Conservation (phyloP, 2,797 vertebrate species). For the Antrozous pallidus region DNA sequence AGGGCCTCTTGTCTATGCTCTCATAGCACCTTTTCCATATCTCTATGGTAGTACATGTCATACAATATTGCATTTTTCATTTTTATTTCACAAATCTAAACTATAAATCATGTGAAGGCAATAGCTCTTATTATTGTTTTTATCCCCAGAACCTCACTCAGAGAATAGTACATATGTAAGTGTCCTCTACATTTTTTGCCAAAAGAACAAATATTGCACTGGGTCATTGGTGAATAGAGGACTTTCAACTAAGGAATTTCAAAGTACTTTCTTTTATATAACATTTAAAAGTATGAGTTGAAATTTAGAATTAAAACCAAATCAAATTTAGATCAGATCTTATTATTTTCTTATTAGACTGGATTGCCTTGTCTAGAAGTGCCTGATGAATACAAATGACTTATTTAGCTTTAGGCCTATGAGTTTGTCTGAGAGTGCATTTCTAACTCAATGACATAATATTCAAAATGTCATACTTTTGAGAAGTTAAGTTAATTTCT, state of each 20-base stretch:
- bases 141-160: neutral
- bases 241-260: neutral
- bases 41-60: neutral
- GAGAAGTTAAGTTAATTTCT: neutral
- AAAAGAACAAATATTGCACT: neutral
- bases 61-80: neutral
- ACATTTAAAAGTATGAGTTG: neutral
- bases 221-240: neutral
- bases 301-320: constrained; percentile 12
- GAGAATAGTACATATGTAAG: neutral
- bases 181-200: neutral
- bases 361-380: neutral
- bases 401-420: neutral
- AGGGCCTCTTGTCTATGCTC: neutral
- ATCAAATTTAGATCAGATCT: neutral
- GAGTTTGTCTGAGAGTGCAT: neutral
- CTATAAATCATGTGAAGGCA: neutral
- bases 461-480: neutral
- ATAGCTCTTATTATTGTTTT: neutral
- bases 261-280: neutral
- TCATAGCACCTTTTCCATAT: neutral
- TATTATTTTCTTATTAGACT: neutral
- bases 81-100: neutral
- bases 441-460: neutral
- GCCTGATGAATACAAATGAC: neutral